Evolutionary conservation across 1,140 invertebrate genomes (phyloP), one percentile per base, ranked within the genome.

Genomic region (Drosophila orosa): DNA sequence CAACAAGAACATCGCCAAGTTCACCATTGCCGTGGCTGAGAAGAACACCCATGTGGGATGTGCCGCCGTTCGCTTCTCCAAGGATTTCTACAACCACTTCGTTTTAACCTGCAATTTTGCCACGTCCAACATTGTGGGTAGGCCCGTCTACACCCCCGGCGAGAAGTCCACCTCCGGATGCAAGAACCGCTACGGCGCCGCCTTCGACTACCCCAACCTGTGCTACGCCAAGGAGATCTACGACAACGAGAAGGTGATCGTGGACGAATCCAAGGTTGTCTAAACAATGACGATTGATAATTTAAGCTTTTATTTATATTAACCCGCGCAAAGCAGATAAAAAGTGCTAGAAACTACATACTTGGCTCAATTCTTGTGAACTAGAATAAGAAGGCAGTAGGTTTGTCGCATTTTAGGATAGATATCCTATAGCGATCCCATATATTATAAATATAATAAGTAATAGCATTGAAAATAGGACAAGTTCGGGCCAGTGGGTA

Each of bases 191-290:
- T 44, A 44, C 42, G 42, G 42, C 12, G 42, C 42, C 12, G 42
- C 42, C 42, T 44, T 44, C 19, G 42, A 44, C 19, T 44, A 44
- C 19, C 42, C 42, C 3, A 44, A 44, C 19, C 42, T 44, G 19
- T 44, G 42, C 13, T 45, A 45, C 42, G 42, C 42, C 42, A 47
- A 47, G 44, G 44, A 82, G 62, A 82, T 82, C 62, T 82, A 82
- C 35, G 79, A 82, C 62, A 82, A 82, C 22, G 74, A 82, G 33
- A 77, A 78, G 74, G n/a, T n/a, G n/a, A 22, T 82, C 4, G 48
- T 82, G 9, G 13, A 74, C 2, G 62, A 67, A 1, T 52, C 73
- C n/a, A 68, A 39, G 37, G 9, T 63, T 22, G 55, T 57, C 31
- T 77, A 81, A 9, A 12, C 6, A 29, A n/a, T 9, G 1, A 59